Base-by-base conservation (phyloP, 2,113 vertebrate genomes). In the Cavia porcellus region DNA sequence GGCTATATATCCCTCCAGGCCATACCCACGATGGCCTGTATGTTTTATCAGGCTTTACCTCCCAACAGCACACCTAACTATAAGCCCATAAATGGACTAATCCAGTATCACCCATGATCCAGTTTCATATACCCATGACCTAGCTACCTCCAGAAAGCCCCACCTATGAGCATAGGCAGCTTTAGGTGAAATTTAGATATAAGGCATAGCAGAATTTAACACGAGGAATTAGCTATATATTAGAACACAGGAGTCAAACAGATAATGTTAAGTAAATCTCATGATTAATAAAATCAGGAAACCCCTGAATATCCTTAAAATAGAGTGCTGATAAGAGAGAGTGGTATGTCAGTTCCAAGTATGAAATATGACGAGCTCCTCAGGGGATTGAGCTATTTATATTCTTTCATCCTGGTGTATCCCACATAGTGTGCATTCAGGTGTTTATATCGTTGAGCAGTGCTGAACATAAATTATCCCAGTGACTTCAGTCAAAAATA, bases 401-500 rank as follows among this genome's bases (percentile, higher is more conserved):
- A 9, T 61, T 32, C 59, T 90, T 70, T 72, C 17, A 30, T 32
- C 28, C 64, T n/a, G 17, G 25, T 55, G 10, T 85, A 30, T 50
- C 50, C n/a, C 13, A 68, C 8, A 24, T 10, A 28, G 28, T 79
- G 55, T 38, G 28, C 25, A 50, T 42, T 59, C 55, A 50, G 2
- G 50, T 90, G 28, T 50, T 88, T 68, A 8, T 38, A 64, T 92
- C 72, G 55, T 19, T 88, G 20, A 82, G 80, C 52, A 92, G 52
- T 81, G 17, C 64, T 79, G 79, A 68, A 17, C 30, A 81, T 90
- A 47, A 88, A 84, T 74, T 59, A 30, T 85, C 57, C 45, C 72
- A 70, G 57, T n/a, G 45, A 57, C 77, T 82, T 88, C 25, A 80
- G 22, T 88, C 80, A 90, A 20, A 95, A 92, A 55, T 82, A 22